Percentiles rank a stretch among this genome's conserved stretches.
Evolutionary conservation across 2,888 invertebrate genomes (phyloP).

Genomic region (Tachina grossa): DNA sequence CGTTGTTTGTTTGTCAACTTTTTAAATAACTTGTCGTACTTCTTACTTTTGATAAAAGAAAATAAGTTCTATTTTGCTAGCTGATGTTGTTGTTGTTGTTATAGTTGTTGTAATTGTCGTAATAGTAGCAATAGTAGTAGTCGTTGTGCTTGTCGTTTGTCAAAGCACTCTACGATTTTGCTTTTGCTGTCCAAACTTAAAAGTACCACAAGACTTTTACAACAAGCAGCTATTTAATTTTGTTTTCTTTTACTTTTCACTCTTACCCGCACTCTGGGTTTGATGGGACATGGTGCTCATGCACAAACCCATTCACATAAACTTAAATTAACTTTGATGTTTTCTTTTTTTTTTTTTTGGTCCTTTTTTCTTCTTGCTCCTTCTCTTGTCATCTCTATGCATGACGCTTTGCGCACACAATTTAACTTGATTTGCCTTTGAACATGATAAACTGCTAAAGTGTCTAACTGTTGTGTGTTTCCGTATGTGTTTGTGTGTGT

Average conservation of each 20-base stretch:
- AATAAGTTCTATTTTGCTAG: not conserved
- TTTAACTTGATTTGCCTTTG: conserved; percentile 70
- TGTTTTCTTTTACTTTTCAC: conserved; percentile 40
- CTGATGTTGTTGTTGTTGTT: not conserved
- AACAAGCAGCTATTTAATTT: conserved; percentile 49
- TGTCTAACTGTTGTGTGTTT: conserved; percentile 21
- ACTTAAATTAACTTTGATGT: not conserved
- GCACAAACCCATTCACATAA: conserved; percentile 9
- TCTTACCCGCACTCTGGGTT: not conserved
- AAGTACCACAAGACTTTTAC: conserved; percentile 42
- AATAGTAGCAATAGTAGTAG: not conserved
- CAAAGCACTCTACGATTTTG: conserved; percentile 45
- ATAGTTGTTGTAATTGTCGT: not conserved
- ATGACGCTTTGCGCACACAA: conserved; percentile 68
- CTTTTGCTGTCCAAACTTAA: conserved; percentile 60
- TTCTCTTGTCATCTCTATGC: conserved; percentile 37
- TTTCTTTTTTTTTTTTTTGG: conserved; percentile 11
- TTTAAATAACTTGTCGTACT: conserved; percentile 16
- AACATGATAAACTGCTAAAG: conserved; percentile 62
- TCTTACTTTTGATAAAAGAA: not conserved
- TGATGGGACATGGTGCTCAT: not conserved
- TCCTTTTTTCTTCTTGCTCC: not conserved
- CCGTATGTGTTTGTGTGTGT: not conserved
- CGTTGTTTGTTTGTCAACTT: conserved; percentile 50
- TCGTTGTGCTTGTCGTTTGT: conserved; percentile 37